Evolutionary conservation across 2,113 vertebrate species (phyloP), one percentile per base, ranked within the genome.

Genomic region (Xenotilapia flavipinnis): DNA sequence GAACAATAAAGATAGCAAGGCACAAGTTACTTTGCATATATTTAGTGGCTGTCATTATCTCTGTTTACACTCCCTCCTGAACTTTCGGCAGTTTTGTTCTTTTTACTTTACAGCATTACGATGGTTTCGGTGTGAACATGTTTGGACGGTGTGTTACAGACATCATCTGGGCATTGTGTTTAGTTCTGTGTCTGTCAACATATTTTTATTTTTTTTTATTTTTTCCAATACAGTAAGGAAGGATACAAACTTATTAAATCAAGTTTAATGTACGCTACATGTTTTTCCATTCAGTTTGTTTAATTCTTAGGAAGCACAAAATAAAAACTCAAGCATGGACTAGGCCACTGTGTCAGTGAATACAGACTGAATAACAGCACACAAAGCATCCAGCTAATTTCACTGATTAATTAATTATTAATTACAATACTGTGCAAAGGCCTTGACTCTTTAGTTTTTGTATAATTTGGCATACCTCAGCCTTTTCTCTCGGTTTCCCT

Each of bases 31-130:
- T 90, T 82, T 92, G 68, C 65, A 91, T 82, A 31, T 82, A 81
- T 88, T 81, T 77, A 80, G 36, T 83, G 83, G 82, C 81, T 86
- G 82, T 87, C 81, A 86, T 92, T 40, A 84, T 79, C 7, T n/a
- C 82, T 79, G 42, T 90, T 93, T 85, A 82, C 53, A 73, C 28
- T 60, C 55, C 81, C 49, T 77, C 47, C 82, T 86, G 21, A 81
- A 62, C 79, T 53, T 58, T 77, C 7, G 77, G 58, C 68, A 80
- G 51, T 56, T 73, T 26, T 80, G 28, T 83, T 77, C 49, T 81
- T 58, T 42, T 81, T 60, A 54, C 79, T 81, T 45, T 21, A 53
- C 21, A 68, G 62, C 82, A 87, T 92, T 83, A 82, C 7, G 6
- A 62, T 31, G 15, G 55, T 53, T 51, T 21, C 4, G 10, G 9